Percentiles rank a stretch among this genome's conserved stretches.
These are phyloP conservation scores for Equus quagga DNA, from an alignment of 2,113 vertebrate species.

Conservation along the genomic window DNA sequence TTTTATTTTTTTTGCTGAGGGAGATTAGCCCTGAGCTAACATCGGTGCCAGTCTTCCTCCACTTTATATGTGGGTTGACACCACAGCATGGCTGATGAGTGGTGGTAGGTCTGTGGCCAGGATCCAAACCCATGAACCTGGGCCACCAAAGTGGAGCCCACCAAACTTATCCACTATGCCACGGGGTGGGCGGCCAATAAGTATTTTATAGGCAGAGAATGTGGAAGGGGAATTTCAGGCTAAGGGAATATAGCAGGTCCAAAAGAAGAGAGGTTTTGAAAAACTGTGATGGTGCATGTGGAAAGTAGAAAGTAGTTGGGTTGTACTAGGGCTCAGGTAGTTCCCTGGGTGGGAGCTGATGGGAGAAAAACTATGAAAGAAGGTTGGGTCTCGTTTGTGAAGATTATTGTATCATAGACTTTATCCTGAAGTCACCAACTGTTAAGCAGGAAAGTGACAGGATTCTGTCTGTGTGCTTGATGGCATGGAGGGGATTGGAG, in stretches of 20 bases:
- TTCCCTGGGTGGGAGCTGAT: constrained; percentile 2
- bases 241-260: neutral
- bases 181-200: neutral
- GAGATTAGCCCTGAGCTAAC: no score
- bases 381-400: neutral
- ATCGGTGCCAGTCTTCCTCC: no score
- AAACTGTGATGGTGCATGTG: neutral
- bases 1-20: no score
- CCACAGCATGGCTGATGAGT: no score
- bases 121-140: no score
- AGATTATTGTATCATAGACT: neutral
- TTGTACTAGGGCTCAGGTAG: neutral
- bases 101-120: no score
- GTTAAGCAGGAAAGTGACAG: neutral
- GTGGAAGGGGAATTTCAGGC: neutral
- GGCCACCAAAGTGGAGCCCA: no score
- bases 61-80: no score
- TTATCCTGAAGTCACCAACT: neutral
- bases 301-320: neutral
- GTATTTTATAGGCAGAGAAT: neutral
- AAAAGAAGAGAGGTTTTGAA: constrained; percentile 1
- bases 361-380: neutral
- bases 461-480: neutral
- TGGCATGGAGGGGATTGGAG: neutral
- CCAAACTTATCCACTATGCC: no score